Base-by-base conservation (phyloP, 2,888 invertebrate genomes). In the Pediacus dermestoides region DNA sequence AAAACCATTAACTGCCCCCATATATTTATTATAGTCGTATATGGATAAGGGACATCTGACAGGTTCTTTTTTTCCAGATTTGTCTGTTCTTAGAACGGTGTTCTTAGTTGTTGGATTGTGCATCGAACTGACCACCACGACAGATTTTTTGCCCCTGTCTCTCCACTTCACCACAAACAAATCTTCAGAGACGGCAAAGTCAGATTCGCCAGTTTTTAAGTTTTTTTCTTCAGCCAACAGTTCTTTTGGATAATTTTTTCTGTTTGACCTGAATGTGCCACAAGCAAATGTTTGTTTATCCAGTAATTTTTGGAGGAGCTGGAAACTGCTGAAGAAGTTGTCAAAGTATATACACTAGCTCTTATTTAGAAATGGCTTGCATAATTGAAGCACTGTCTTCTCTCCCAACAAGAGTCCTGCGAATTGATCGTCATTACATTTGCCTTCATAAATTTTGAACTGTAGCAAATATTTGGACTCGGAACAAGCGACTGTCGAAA, bases 1-100 rank as follows among this genome's bases (percentile, higher is more conserved):
- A 36, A 57, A 56, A 16, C 42, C 41, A 39, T 63, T 58, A 11
- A 61, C 57, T 8, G 49, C 58, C 13, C 58, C 58, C 59, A 60
- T 60, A 31, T 49, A 50, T 34, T 42, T 43, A 38, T 58, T 61
- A 37, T 60, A 63, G 37, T 56, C 52, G 28, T 37, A 44, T 27
- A 57, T 50, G 13, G 51, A 22, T 35, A 44, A 16, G 31, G 58
- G 55, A 44, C 55, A 58, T 12, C 22, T 27, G 4, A 60, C 51
- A 10, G 7, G 22, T 43, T 53, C 49, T 15, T 43, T 39, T 30
- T 40, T 38, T 27, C 58, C 53, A 25, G 41, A 43, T 44, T 53
- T 57, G 34, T 54, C 48, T 30, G 41, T 55, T 39, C 54, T 43
- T 27, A 44, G 30, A 12, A 55, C 52, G 13, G 34, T 44, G 10